Percentiles rank a stretch among this genome's conserved stretches.
Evolutionary conservation across 2,113 vertebrate genomes (phyloP).

Genomic region (Albula goreensis): DNA sequence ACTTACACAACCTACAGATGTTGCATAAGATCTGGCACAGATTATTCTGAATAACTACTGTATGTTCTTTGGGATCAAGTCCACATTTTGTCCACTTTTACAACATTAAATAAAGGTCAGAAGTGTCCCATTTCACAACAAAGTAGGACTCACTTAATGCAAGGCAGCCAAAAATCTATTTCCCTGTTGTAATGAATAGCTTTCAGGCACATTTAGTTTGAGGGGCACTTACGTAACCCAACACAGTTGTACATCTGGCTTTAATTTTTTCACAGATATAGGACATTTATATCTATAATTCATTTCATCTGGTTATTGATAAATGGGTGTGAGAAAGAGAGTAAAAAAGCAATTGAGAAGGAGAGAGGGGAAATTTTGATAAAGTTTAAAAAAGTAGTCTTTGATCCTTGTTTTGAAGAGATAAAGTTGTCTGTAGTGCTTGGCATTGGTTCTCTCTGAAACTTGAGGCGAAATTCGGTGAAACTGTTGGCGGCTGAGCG

Average conservation of each 20-base stretch:
- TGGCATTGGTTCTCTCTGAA: slow-evolving; percentile 24
- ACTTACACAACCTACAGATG: not conserved
- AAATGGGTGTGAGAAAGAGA: not conserved
- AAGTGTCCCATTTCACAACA: slow-evolving; percentile 8
- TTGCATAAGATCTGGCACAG: not conserved
- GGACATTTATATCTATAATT: slow-evolving; percentile 42
- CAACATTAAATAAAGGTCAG: slow-evolving; percentile 25
- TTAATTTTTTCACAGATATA: slow-evolving; percentile 38
- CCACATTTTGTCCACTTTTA: slow-evolving; percentile 19
- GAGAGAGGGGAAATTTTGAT: not conserved
- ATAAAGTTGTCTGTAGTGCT: slow-evolving; percentile 38
- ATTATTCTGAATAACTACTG: not conserved
- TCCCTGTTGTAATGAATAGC: slow-evolving; percentile 21
- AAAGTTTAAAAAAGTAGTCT: slow-evolving; percentile 27
- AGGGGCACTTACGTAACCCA: slow-evolving; percentile 18
- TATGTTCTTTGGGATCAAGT: slow-evolving; percentile 2
- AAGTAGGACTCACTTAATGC: slow-evolving; percentile 8
- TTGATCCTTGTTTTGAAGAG: slow-evolving; percentile 36
- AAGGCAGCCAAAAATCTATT: slow-evolving; percentile 8
- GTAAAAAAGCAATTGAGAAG: not conserved
- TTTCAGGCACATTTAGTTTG: slow-evolving; percentile 19
- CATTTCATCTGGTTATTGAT: slow-evolving; percentile 28
- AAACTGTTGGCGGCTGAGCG: slow-evolving; percentile 26
- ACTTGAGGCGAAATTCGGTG: slow-evolving; percentile 55
- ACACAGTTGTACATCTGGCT: slow-evolving; percentile 30